These are phyloP conservation scores for Odontesthes bonariensis DNA, from an alignment of 2,113 vertebrate genomes.

Conservation along the genomic window DNA sequence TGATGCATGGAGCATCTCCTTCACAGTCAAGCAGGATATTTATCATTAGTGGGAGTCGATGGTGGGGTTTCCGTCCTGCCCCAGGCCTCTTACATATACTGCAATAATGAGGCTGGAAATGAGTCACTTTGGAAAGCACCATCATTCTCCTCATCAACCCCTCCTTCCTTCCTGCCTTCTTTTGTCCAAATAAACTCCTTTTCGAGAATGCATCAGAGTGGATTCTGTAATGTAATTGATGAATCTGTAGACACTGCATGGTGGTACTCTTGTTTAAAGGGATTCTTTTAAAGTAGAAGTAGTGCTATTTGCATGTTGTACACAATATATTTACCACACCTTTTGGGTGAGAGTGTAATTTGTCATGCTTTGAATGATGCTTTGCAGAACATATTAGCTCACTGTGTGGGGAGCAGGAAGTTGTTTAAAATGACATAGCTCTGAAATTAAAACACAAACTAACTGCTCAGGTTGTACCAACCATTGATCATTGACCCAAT, in stretches of 20 bases:
- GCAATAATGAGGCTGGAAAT: constrained; percentile 47
- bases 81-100: constrained; percentile 27
- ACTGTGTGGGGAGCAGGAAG: no score
- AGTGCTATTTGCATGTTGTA: no score
- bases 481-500: no score
- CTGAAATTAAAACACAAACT: no score
- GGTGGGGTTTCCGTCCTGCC: constrained; percentile 39
- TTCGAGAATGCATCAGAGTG: constrained; percentile 4
- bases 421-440: no score
- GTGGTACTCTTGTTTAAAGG: not conserved
- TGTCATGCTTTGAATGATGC: no score
- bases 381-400: no score
- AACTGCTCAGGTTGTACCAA: no score
- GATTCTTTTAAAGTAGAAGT: no score
- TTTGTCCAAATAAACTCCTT: constrained; percentile 22
- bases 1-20: constrained; percentile 38
- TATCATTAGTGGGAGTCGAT: constrained; percentile 64
- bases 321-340: no score
- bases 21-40: constrained; percentile 62
- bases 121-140: constrained; percentile 31
- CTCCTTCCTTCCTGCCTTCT: not conserved
- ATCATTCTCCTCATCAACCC: not conserved
- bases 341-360: no score
- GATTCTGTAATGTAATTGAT: not conserved
- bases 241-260: not conserved